Percentiles rank a stretch among this genome's conserved stretches.
Evolutionary conservation across 2,797 vertebrate genomes (phyloP).

Genomic region (Myripristis jacobus): DNA sequence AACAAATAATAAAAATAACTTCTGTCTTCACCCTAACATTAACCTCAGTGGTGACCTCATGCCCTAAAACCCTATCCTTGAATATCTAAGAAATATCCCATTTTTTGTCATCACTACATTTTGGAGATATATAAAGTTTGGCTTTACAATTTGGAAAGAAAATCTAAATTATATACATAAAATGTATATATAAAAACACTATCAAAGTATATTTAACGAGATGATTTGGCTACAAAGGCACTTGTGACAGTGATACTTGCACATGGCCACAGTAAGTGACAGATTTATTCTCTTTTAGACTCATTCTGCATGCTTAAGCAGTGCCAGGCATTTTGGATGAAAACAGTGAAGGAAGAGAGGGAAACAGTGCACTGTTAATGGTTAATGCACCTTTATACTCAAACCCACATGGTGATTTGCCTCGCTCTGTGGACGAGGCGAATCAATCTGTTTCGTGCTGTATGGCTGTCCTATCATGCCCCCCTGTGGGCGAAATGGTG

Average conservation of each 20-base stretch:
- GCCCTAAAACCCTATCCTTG: no score
- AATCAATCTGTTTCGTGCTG: not conserved
- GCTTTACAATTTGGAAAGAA: no score
- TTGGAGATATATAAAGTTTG: no score
- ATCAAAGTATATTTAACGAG: conserved; percentile 14
- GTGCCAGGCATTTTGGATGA: not conserved
- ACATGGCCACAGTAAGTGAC: no score
- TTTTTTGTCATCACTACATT: not conserved
- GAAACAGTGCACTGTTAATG: not conserved
- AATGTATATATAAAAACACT: no score
- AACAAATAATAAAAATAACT: not conserved
- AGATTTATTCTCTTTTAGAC: not conserved
- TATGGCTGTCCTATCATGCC: conserved; percentile 26
- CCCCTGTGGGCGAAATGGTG: conserved; percentile 16
- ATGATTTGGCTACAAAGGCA: not conserved
- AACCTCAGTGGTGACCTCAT: not conserved
- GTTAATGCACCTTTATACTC: not conserved
- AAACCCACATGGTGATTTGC: not conserved
- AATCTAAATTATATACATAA: no score
- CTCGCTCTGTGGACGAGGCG: not conserved
- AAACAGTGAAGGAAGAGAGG: no score
- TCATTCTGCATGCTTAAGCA: not conserved
- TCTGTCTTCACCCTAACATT: not conserved
- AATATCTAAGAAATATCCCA: not conserved
- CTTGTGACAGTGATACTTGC: no score